These are phyloP conservation scores for Glyptemys insculpta DNA, from an alignment of 2,797 vertebrate genomes.

Conservation along the genomic window DNA sequence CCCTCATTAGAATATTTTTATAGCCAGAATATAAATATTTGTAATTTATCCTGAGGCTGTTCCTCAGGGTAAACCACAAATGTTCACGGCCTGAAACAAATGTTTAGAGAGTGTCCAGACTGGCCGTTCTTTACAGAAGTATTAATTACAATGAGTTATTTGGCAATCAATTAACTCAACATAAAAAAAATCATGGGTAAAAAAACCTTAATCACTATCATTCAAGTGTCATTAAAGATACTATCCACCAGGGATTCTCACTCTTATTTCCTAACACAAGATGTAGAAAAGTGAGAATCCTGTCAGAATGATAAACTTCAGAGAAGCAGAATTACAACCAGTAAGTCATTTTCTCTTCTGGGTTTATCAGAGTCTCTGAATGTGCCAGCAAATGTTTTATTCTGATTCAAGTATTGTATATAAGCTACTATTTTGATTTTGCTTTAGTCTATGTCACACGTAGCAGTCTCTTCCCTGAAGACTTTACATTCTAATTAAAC, in stretches of 20 bases:
- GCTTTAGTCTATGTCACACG: neutral
- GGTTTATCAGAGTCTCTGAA: neutral
- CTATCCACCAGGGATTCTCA: neutral
- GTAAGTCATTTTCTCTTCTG: slow-evolving; percentile 1
- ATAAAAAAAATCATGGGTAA: neutral
- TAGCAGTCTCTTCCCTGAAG: neutral
- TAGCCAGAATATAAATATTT: neutral
- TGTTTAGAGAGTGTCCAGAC: neutral
- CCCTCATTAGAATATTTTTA: neutral
- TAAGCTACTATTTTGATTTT: neutral
- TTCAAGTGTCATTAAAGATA: neutral
- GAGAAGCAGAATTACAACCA: neutral
- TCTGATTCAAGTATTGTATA: neutral
- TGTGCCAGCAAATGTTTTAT: neutral
- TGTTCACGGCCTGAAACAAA: neutral
- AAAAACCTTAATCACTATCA: neutral
- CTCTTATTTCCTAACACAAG: neutral
- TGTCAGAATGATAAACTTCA: neutral
- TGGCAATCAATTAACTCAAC: neutral
- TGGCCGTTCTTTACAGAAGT: neutral
- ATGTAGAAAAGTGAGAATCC: neutral
- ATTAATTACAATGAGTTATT: neutral
- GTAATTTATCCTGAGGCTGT: neutral
- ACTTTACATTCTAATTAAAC: neutral
- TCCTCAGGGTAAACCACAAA: neutral